Base-by-base conservation (phyloP, 2,797 vertebrate genomes). In the Manis crassicaudata region DNA sequence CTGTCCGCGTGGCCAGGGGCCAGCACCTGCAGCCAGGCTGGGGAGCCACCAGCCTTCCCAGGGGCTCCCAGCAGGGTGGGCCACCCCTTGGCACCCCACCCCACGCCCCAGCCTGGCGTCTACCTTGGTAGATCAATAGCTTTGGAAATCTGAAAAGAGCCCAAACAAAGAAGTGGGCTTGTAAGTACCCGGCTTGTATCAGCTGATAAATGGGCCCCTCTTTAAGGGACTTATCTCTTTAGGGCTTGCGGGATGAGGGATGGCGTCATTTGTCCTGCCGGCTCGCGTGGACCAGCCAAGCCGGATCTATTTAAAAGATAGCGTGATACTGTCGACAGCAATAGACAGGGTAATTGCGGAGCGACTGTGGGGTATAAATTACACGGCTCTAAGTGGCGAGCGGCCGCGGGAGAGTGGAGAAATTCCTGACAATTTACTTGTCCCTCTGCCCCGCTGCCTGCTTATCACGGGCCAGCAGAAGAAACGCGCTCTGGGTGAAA, bases 191-290 rank as follows among this genome's bases (percentile, higher is more conserved):
- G 98, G 99, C 99, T 99, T 99, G 99, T 99, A 99, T 99, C 99
- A 99, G 99, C 99, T 99, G 99, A 99, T 99, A 99, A 99, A 99
- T 99, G 99, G 99, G 98, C 98, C 98, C 99, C 99, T 99, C 99
- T 99, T 99, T 99, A 99, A 99, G 99, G 99, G 99, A 99, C 99
- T 99, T 99, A 99, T 99, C 99, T 99, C 99, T 99, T 99, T 99
- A 99, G 99, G 99, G 99, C 99, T 99, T 98, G 99, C 99, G 97
- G 99, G 98, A 99, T 99, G 99, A 99, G 99, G 99, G 99, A 99
- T 99, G 99, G 99, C 99, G 99, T 99, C 99, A 99, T 99, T 99
- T 99, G 99, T 99, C 99, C 99, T 99, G 99, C 99, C 99, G 99
- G 99, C 99, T 99, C 99, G 99, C 99, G 99, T 99, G 99, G 99